These are phyloP conservation scores for Megalonaias nervosa DNA, from an alignment of 1,140 invertebrate species.

Conservation along the genomic window DNA sequence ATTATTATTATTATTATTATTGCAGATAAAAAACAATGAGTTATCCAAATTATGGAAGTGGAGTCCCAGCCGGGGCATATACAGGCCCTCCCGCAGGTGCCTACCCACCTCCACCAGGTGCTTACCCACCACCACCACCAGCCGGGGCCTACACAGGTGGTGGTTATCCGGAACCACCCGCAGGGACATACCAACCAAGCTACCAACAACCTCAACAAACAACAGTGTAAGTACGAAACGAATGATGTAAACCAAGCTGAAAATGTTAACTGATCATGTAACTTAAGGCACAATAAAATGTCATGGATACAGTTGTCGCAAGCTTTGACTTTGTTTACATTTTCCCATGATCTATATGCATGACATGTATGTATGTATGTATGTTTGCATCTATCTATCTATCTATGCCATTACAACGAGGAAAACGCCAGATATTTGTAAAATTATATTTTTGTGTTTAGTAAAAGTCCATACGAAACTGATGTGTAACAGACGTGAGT, in stretches of 20 bases:
- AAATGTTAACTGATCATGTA: neutral
- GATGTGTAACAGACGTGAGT: too few species aligned
- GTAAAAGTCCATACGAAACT: too few species aligned
- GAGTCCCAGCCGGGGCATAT: too few species aligned
- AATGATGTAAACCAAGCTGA: neutral
- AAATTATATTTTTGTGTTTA: too few species aligned
- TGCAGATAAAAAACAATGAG: too few species aligned
- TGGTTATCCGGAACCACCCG: neutral
- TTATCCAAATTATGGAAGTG: too few species aligned
- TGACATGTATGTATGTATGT: neutral
- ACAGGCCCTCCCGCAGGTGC: too few species aligned
- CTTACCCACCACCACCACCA: neutral
- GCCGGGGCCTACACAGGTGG: conserved; percentile 10
- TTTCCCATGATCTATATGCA: neutral
- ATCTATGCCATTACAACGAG: neutral
- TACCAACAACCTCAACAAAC: conserved; percentile 28
- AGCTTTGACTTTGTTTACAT: neutral
- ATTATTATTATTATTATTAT: too few species aligned
- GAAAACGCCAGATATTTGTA: neutral
- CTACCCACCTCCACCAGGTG: too few species aligned
- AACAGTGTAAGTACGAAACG: conserved; percentile 27
- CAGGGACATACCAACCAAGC: neutral
- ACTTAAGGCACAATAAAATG: neutral
- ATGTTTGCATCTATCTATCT: neutral
- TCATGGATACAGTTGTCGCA: neutral